These are phyloP conservation scores for Micronisus gabar DNA, from an alignment of 2,113 vertebrate species.

Conservation along the genomic window DNA sequence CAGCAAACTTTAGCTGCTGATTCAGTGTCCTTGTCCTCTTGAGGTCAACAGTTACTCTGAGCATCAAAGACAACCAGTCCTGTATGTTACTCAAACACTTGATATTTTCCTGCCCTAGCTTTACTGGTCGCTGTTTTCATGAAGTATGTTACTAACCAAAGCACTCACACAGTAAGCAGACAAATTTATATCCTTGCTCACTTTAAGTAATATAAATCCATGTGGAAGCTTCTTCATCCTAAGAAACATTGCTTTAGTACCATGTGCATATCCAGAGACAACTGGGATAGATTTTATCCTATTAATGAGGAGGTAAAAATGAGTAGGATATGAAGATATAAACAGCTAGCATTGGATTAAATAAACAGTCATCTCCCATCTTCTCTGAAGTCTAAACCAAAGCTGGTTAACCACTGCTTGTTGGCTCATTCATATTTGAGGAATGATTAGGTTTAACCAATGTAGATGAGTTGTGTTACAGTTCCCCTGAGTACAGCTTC, in stretches of 20 bases:
- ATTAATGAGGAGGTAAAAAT: conserved; percentile 27
- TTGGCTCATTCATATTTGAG: not conserved
- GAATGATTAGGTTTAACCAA: conserved; percentile 18
- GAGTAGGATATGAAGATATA: conserved; percentile 1
- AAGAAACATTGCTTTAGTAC: not conserved
- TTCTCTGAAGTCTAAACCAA: conserved; percentile 26
- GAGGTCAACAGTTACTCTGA: not conserved
- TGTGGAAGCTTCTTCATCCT: not conserved
- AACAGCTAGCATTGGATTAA: conserved; percentile 41
- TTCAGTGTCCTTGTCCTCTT: not conserved
- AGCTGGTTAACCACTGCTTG: conserved; percentile 32
- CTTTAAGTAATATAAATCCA: not conserved
- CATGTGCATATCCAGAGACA: not conserved
- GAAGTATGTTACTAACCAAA: not conserved
- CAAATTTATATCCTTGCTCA: not conserved
- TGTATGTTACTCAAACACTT: not conserved
- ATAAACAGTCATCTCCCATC: conserved; percentile 13
- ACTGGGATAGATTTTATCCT: not conserved
- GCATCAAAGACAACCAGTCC: not conserved
- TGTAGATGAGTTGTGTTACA: not conserved
- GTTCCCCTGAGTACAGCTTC: not conserved
- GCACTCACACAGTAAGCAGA: not conserved
- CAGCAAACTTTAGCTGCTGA: not conserved
- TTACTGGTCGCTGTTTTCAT: not conserved
- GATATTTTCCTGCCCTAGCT: not conserved